Evolutionary conservation across 1,140 invertebrate genomes (phyloP).

Genomic region (Subanguina moxae): DNA sequence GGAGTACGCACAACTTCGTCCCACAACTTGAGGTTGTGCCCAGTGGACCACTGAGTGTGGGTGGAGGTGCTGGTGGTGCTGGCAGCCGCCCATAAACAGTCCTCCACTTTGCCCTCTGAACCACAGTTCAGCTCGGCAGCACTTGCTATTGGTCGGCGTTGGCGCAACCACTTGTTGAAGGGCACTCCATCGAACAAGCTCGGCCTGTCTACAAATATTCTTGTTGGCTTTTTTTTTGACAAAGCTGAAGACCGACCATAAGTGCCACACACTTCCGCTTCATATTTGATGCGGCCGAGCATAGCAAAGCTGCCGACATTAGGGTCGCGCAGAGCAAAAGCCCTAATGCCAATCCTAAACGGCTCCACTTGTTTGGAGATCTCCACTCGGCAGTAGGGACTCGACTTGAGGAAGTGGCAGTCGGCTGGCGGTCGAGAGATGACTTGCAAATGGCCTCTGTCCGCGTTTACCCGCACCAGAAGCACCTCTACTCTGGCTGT

Average conservation of each 20-base stretch:
- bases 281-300: constrained; percentile 39
- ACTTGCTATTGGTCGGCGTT: constrained; percentile 32
- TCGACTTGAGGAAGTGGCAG: constrained; percentile 41
- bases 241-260: constrained; percentile 30
- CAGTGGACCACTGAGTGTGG: constrained; percentile 26
- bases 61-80: not conserved
- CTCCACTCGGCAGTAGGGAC: constrained; percentile 39
- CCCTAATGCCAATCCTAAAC: constrained; percentile 40
- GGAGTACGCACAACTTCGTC: constrained; percentile 32
- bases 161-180: constrained; percentile 19
- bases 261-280: constrained; percentile 37
- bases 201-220: constrained; percentile 41
- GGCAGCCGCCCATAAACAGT: constrained; percentile 24
- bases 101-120: constrained; percentile 6
- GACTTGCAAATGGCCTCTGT: constrained; percentile 41
- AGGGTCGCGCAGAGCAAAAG: constrained; percentile 33
- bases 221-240: no score
- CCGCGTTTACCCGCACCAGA: constrained; percentile 37
- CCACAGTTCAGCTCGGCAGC: constrained; percentile 43
- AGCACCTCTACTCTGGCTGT: constrained; percentile 42
- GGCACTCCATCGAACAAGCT: constrained; percentile 39
- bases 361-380: constrained; percentile 35
- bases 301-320: constrained; percentile 44
- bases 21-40: constrained; percentile 24
- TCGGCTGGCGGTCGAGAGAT: constrained; percentile 37